Evolutionary conservation across 2,113 vertebrate genomes (phyloP).

Genomic region (Emydura subglobosa): DNA sequence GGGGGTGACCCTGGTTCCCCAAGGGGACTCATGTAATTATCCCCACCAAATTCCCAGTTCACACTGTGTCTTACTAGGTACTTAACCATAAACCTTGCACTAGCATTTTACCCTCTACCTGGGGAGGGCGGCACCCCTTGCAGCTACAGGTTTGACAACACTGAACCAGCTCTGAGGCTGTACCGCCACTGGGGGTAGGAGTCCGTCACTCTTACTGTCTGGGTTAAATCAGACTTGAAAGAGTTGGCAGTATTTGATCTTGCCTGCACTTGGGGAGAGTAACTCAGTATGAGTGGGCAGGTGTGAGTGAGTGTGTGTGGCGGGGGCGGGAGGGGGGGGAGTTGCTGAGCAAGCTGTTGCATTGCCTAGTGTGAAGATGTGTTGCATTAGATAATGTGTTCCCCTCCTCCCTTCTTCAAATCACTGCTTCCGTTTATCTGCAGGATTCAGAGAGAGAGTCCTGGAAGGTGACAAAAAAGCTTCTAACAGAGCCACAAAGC

Average conservation of each 20-base stretch:
- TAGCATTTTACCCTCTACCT: background rate
- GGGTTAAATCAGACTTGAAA: background rate
- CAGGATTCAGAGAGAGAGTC: background rate
- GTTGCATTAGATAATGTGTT: background rate
- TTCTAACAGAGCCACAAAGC: background rate
- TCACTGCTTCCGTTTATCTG: rapidly evolving
- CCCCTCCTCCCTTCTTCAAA: background rate
- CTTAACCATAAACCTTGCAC: background rate
- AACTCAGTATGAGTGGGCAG: background rate
- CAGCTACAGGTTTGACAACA: background rate
- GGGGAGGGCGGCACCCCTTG: background rate
- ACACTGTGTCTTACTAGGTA: background rate
- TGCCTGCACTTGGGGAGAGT: background rate
- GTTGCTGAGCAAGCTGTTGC: background rate
- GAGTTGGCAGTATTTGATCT: background rate
- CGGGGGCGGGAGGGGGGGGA: background rate
- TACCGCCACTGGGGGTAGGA: background rate
- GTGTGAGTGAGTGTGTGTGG: rapidly evolving
- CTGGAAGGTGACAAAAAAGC: background rate
- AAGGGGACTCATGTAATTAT: background rate
- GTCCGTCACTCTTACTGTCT: background rate
- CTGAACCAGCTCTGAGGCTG: rapidly evolving
- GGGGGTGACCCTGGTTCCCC: background rate
- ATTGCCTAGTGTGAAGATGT: background rate
- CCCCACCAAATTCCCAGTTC: background rate